phyloP scores from a whole-genome alignment of 2,113 vertebrate species.

The Actenoides hombroni region DNA sequence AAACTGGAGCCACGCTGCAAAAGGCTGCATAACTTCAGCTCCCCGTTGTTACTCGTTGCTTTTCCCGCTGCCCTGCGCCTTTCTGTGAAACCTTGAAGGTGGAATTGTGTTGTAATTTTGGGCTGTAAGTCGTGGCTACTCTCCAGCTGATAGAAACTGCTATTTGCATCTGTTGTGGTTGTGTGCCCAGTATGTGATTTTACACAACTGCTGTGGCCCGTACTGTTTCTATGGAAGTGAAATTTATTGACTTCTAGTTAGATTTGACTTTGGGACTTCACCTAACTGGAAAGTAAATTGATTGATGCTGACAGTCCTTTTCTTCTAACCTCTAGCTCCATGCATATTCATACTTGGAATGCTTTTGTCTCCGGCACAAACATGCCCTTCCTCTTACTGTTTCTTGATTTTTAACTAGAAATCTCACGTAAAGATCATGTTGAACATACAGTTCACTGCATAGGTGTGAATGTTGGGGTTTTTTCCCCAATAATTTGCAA shows the following conservation, averaged over 20 bases:
- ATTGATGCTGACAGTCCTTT: not conserved
- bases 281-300: conserved; percentile 25
- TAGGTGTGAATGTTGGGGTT: not conserved
- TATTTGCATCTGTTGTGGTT: conserved; percentile 35
- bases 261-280: conserved; percentile 38
- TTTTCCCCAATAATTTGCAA: not conserved
- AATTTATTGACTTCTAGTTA: conserved; percentile 25
- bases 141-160: conserved; percentile 45
- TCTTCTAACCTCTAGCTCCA: not conserved
- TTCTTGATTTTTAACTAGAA: not conserved
- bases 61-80: not conserved
- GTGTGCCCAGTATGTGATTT: conserved; percentile 30
- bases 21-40: not conserved
- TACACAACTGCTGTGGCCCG: conserved; percentile 8
- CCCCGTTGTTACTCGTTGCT: not conserved
- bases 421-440: not conserved
- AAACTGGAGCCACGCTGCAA: not conserved
- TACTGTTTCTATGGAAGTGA: not conserved
- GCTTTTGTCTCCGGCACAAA: not conserved
- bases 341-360: not conserved
- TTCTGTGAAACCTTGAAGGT: conserved; percentile 7
- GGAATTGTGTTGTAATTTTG: not conserved
- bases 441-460: not conserved
- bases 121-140: not conserved
- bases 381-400: not conserved